phyloP scores from a whole-genome alignment of 2,888 invertebrate genomes.

The Pachydiplax longipennis region DNA sequence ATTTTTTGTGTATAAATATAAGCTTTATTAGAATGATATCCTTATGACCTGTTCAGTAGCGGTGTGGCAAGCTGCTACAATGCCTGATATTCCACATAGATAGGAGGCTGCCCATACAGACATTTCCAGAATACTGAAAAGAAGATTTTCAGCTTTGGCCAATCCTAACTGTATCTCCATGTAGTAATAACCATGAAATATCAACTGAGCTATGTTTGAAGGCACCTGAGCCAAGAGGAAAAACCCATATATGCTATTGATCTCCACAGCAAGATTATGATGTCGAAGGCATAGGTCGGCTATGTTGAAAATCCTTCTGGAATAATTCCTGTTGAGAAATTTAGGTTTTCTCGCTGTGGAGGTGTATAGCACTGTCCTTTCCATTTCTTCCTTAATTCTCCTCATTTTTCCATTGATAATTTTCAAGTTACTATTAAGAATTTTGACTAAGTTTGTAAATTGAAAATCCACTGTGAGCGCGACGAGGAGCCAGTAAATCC shows the following conservation, averaged over 20 bases:
- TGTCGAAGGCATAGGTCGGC: not conserved
- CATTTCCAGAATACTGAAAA: not conserved
- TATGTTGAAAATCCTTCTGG: not conserved
- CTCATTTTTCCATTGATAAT: not conserved
- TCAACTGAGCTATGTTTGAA: not conserved
- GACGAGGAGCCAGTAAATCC: slow-evolving; percentile 3
- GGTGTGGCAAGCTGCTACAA: slow-evolving; percentile 3
- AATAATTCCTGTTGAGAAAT: not conserved
- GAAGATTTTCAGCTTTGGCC: not conserved
- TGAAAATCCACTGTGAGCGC: not conserved
- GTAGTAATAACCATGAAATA: slow-evolving; percentile 4
- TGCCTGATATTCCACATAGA: not conserved
- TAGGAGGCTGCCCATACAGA: not conserved
- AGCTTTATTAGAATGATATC: not conserved
- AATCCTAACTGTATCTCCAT: not conserved
- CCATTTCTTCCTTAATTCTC: not conserved
- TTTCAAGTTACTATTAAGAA: not conserved
- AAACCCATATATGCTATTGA: not conserved
- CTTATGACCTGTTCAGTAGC: not conserved
- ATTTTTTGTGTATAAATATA: too few species aligned
- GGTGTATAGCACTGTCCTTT: not conserved
- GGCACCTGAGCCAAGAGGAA: slow-evolving; percentile 11
- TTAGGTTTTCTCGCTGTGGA: not conserved
- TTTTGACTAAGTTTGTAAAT: not conserved
- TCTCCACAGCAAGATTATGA: not conserved